These are phyloP conservation scores for Agriopis marginaria DNA, from an alignment of 2,888 invertebrate genomes.

Conservation along the genomic window DNA sequence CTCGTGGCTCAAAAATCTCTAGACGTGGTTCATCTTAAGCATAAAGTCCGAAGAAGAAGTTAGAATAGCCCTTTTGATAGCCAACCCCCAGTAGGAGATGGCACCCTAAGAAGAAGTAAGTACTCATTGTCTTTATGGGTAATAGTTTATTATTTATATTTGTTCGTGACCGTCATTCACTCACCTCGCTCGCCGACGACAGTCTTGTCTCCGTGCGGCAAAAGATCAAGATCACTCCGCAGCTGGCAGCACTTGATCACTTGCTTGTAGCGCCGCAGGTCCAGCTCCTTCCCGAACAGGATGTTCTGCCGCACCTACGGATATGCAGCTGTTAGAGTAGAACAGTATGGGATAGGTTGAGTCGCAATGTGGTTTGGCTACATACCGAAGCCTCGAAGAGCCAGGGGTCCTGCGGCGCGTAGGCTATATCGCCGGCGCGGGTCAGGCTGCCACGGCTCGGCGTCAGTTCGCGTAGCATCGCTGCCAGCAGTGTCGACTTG, in stretches of 20 bases:
- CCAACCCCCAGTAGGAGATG: too few species aligned
- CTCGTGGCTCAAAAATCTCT: too few species aligned
- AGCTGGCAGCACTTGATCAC: conserved; percentile 87
- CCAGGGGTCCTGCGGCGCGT: conserved; percentile 91
- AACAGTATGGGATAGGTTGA: not conserved
- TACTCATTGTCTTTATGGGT: too few species aligned
- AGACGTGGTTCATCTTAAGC: too few species aligned
- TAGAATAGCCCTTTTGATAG: too few species aligned
- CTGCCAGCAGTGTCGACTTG: conserved; percentile 90
- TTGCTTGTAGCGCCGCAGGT: conserved; percentile 83
- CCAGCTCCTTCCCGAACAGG: conserved; percentile 89
- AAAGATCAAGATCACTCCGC: conserved; percentile 86
- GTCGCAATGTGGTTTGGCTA: conserved; percentile 6
- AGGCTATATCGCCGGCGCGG: conserved; percentile 83
- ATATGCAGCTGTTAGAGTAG: not conserved
- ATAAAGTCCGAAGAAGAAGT: too few species aligned
- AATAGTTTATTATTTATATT: too few species aligned
- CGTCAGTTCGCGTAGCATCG: conserved; percentile 90
- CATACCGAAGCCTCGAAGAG: conserved; percentile 83
- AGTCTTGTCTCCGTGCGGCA: conserved; percentile 89
- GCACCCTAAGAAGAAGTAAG: too few species aligned
- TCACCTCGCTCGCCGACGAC: conserved; percentile 88
- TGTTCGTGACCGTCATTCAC: not conserved
- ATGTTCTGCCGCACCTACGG: conserved; percentile 90
- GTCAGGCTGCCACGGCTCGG: conserved; percentile 84